Evolutionary conservation across 2,797 vertebrate species (phyloP).

Genomic region (Hydrolagus colliei): DNA sequence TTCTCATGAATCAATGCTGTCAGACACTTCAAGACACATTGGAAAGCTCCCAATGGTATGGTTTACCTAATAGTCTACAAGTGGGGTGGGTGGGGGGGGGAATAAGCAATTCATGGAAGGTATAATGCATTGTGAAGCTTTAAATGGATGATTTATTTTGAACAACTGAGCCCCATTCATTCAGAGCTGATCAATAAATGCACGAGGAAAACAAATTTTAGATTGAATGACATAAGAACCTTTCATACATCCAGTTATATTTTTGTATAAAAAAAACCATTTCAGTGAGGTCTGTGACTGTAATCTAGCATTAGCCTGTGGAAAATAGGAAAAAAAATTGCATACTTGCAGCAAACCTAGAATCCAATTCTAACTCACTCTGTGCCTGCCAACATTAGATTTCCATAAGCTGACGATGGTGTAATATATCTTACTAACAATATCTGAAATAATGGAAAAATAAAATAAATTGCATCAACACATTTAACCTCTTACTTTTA

Average conservation of each 20-base stretch:
- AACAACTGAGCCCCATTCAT: not conserved
- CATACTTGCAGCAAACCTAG: not conserved
- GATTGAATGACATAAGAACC: not conserved
- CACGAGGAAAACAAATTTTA: not conserved
- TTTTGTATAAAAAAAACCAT: not conserved
- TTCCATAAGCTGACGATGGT: not conserved
- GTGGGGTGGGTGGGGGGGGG: too few species aligned
- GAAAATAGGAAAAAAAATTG: not conserved
- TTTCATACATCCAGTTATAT: not conserved
- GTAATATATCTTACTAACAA: not conserved
- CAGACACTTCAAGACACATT: too few species aligned
- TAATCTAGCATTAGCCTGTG: not conserved
- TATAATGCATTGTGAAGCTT: not conserved
- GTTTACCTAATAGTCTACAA: too few species aligned
- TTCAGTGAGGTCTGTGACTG: not conserved
- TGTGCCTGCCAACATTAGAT: not conserved
- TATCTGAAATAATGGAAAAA: slow-evolving; percentile 14
- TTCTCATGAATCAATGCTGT: too few species aligned
- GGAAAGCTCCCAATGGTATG: too few species aligned
- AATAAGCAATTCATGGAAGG: not conserved
- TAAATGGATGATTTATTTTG: not conserved
- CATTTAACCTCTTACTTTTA: not conserved
- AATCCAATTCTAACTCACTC: not conserved
- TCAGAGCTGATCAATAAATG: not conserved
- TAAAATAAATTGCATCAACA: not conserved